A percentile compares a stretch with the other conserved stretches of the same genome.
Evolutionary conservation across 2,888 invertebrate genomes (phyloP).

Genomic region (Hirtodrosophila cameraria): DNA sequence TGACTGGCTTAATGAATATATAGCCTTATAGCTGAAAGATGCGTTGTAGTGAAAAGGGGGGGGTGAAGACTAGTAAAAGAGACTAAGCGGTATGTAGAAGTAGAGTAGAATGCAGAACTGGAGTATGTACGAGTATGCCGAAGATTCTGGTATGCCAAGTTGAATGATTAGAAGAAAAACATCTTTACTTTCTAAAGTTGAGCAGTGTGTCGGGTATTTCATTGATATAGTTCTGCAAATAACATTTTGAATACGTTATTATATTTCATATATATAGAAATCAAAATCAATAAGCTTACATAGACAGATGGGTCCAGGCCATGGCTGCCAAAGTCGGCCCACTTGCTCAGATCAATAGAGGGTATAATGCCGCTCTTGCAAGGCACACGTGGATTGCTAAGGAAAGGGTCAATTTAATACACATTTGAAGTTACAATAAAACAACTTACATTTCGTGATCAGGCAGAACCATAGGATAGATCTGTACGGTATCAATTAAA

Average conservation of each 20-base stretch:
- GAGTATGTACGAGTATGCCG: neutral
- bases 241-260: slow-evolving; percentile 12
- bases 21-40: slow-evolving; percentile 15
- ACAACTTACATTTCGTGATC: slow-evolving; percentile 95
- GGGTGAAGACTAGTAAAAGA: slow-evolving; percentile 63
- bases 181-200: slow-evolving; percentile 82
- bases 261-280: neutral
- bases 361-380: slow-evolving; percentile 95
- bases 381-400: slow-evolving; percentile 96
- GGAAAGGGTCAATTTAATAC: slow-evolving; percentile 30
- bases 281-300: slow-evolving; percentile 85
- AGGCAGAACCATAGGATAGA: slow-evolving; percentile 96
- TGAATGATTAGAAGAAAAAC: slow-evolving; percentile 11
- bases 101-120: slow-evolving; percentile 14
- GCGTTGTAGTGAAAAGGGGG: slow-evolving; percentile 30
- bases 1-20: slow-evolving; percentile 46
- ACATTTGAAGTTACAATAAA: neutral
- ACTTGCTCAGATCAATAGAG: slow-evolving; percentile 93
- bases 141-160: slow-evolving; percentile 12
- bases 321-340: slow-evolving; percentile 90
- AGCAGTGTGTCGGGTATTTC: slow-evolving; percentile 84
- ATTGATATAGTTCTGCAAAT: slow-evolving; percentile 84
- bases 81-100: slow-evolving; percentile 48
- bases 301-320: slow-evolving; percentile 86
- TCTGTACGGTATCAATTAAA: slow-evolving; percentile 94